Base-by-base conservation (phyloP, 1,140 invertebrate species). In the Dufourea novaeangliae region DNA sequence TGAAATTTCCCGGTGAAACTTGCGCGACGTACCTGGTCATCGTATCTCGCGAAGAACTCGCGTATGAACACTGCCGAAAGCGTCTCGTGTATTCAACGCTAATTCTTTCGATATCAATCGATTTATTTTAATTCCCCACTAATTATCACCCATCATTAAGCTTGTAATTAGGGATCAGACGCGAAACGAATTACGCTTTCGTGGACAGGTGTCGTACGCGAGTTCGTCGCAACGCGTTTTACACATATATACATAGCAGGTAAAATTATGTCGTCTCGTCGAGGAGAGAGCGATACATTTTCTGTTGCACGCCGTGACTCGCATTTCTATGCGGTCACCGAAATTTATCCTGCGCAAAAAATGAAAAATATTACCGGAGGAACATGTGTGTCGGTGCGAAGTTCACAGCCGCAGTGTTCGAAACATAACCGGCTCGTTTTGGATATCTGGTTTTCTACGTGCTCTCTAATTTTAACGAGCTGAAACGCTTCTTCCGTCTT, bases 1-100 rank as follows among this genome's bases (percentile, higher is more conserved):
- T 79, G 66, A 81, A 81, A 86, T 87, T 87, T 87, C 78, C 59
- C 44, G 5, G 84, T 83, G 83, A 88, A 86, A 88, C 85, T 85
- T 80, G 34, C 76, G 57, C 25, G 37, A 70, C 52, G 61, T 41
- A 25, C 29, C 63, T 34, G 25, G 52, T 78, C 69, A 52, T 75
- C n/a, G n/a, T 46, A 27, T 50, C 68, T 32, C 41, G 20, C 27
- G 34, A 14, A 50, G 37, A 75, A 75, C 27, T 71, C 54, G 66
- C 52, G 80, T 61, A 46, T n/a, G 66, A 71, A 52, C 70, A 11
- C 37, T 1, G 25, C 17, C 59, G 50, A 52, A 72, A 77, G 20
- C 44, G 50, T 25, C 17, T 2, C 46, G 29, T n/a, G n/a, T n/a
- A n/a, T n/a, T n/a, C n/a, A n/a, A n/a, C n/a, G 34, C 32, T 17